These are phyloP conservation scores for Dioctria rufipes DNA, from an alignment of 2,888 invertebrate genomes.

Conservation along the genomic window DNA sequence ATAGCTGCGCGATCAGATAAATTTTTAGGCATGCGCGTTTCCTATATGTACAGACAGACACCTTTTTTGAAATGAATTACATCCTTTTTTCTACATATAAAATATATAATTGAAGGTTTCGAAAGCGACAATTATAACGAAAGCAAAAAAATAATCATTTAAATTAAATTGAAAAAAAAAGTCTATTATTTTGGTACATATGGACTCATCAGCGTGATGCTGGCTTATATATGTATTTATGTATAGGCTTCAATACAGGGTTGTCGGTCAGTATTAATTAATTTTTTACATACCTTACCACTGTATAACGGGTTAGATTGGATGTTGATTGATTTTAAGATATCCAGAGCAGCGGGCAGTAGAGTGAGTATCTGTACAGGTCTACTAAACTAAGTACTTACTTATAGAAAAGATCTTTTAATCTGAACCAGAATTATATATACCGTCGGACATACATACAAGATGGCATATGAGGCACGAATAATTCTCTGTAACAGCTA, in stretches of 20 bases:
- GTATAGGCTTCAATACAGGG: neutral
- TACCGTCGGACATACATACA: too few relatives aligned
- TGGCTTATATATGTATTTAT: neutral
- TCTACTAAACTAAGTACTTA: neutral
- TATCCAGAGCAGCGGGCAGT: neutral
- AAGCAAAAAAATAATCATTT: conserved; percentile 1
- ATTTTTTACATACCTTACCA: neutral
- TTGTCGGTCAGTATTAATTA: conserved; percentile 3
- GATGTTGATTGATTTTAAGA: conserved; percentile 19
- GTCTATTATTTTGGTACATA: too few relatives aligned
- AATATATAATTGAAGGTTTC: neutral
- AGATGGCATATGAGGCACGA: too few relatives aligned
- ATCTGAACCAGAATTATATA: neutral
- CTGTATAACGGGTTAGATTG: neutral
- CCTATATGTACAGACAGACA: neutral
- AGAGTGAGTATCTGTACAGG: neutral
- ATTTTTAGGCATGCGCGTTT: too few relatives aligned
- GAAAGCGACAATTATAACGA: conserved; percentile 6
- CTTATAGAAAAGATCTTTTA: conserved; percentile 3
- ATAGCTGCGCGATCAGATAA: too few relatives aligned
- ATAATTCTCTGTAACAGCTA: too few relatives aligned
- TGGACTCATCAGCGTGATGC: neutral
- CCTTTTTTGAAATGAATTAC: neutral
- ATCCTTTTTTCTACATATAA: too few relatives aligned
- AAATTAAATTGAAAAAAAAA: neutral